Conservation (phyloP, 2,113 vertebrate species). For the Eira barbara region DNA sequence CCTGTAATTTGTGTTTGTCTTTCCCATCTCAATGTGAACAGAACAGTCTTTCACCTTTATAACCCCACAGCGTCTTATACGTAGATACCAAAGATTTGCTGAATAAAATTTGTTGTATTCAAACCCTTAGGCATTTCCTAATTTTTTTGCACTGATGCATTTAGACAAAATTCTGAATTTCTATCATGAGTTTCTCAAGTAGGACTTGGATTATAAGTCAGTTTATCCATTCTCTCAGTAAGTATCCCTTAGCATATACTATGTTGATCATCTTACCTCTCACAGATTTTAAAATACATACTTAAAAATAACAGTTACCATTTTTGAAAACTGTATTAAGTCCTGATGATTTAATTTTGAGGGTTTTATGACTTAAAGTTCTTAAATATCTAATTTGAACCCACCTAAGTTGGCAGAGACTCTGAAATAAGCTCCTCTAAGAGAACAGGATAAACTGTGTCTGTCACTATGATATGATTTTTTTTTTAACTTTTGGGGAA, state of each 20-base stretch:
- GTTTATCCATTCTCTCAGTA: not conserved
- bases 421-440: constrained; percentile 21
- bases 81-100: not conserved
- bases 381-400: constrained; percentile 19
- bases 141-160: not conserved
- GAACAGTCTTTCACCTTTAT: not conserved
- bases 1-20: not conserved
- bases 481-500: constrained; percentile 37
- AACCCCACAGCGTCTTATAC: not conserved
- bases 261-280: not conserved
- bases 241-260: not conserved
- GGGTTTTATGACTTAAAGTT: constrained; percentile 14
- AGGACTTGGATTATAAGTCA: not conserved
- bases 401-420: not conserved
- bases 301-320: constrained; percentile 28
- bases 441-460: constrained; percentile 18
- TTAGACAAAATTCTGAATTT: constrained; percentile 32
- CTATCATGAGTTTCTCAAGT: constrained; percentile 7
- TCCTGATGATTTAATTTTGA: constrained; percentile 2
- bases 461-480: not conserved
- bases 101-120: not conserved
- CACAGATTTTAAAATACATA: not conserved
- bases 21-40: not conserved
- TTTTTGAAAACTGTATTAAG: not conserved
- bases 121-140: not conserved